A percentile compares a stretch with the other conserved stretches of the same genome.
Evolutionary conservation across 2,797 vertebrate genomes (phyloP).

Genomic region (Bovichtus diacanthus): DNA sequence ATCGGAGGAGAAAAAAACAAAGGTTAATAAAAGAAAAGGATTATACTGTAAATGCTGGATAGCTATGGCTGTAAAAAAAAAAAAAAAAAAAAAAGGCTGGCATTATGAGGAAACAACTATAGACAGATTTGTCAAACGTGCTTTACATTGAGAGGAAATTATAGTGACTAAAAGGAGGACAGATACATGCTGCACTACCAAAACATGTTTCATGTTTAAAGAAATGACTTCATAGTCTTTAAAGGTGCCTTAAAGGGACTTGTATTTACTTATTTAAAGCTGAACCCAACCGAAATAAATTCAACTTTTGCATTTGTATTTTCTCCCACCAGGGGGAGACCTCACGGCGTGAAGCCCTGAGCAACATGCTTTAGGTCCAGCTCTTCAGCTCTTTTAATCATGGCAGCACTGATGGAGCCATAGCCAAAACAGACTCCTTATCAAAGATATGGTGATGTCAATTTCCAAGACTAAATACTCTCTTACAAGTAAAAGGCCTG

Average conservation of each 20-base stretch:
- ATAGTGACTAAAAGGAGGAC: too few relatives aligned
- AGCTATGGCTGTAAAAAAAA: neutral
- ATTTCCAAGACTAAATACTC: neutral
- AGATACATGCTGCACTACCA: neutral
- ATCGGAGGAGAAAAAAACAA: neutral
- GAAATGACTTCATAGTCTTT: neutral
- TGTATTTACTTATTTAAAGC: neutral
- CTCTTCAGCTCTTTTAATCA: neutral
- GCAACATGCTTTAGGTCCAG: neutral
- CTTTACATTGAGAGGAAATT: too few relatives aligned
- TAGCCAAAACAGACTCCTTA: neutral
- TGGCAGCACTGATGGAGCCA: neutral
- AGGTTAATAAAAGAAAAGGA: neutral
- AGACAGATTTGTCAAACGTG: neutral
- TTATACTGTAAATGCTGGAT: neutral
- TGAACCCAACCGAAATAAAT: neutral
- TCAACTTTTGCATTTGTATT: neutral
- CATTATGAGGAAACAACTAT: neutral
- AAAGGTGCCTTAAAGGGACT: neutral
- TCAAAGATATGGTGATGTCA: neutral
- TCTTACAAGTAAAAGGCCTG: neutral
- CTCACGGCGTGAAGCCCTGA: neutral
- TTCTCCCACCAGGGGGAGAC: constrained; percentile 41
- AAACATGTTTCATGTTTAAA: neutral
- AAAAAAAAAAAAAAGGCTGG: too few relatives aligned